phyloP scores from a whole-genome alignment of 2,113 vertebrate genomes.

The Psittacula cyanocephala region DNA sequence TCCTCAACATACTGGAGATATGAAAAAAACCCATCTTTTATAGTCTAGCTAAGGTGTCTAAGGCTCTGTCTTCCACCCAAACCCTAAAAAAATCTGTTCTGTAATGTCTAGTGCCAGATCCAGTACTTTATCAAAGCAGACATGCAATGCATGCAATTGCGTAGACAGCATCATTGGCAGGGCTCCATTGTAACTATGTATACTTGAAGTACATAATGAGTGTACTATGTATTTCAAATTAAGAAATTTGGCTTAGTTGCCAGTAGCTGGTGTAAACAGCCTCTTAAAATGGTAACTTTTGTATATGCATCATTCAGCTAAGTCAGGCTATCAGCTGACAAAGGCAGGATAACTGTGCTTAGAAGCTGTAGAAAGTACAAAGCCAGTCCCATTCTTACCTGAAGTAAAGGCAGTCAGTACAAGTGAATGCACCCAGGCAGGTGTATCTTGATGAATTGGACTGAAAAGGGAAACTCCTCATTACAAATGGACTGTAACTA shows the following conservation, averaged over 20 bases:
- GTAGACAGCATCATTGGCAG: background rate
- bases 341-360: background rate
- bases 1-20: background rate
- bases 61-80: background rate
- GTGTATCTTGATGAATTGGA: background rate
- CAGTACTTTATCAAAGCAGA: background rate
- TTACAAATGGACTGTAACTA: background rate
- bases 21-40: background rate
- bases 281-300: background rate
- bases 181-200: background rate
- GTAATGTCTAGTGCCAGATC: background rate
- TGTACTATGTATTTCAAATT: background rate
- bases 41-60: background rate
- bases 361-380: background rate
- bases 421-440: background rate
- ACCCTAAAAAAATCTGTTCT: background rate
- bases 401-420: background rate
- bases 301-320: background rate
- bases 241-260: background rate
- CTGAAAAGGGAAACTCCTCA: background rate
- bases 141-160: background rate
- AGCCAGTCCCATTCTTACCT: background rate
- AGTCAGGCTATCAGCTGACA: background rate
- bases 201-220: background rate
- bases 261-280: background rate